phyloP scores from a whole-genome alignment of 2,113 vertebrate species.

The Protomyctophum bolini region DNA sequence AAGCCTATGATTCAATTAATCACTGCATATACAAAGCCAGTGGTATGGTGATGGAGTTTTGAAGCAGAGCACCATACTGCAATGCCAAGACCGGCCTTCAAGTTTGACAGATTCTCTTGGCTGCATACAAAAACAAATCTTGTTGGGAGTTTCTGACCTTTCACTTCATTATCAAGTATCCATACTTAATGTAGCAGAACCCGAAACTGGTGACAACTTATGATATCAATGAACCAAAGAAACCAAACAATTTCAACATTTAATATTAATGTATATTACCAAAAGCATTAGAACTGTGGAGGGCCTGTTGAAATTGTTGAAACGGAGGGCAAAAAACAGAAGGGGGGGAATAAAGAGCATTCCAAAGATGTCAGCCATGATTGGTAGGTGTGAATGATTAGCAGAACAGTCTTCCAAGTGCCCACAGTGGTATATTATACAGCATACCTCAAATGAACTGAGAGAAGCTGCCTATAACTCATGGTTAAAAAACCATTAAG shows the following conservation, averaged over 20 bases:
- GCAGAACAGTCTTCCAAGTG: slow-evolving; percentile 51
- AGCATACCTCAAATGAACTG: slow-evolving; percentile 49
- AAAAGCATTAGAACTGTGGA: slow-evolving; percentile 16
- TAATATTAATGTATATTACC: slow-evolving; percentile 23
- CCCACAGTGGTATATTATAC: slow-evolving; percentile 60
- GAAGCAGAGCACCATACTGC: neutral
- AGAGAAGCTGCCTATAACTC: slow-evolving; percentile 54
- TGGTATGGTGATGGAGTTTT: neutral
- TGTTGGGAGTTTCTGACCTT: neutral
- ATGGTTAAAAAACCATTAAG: slow-evolving; percentile 65
- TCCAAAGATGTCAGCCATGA: slow-evolving; percentile 64
- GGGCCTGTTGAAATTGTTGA: slow-evolving; percentile 53
- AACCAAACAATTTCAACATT: slow-evolving; percentile 39
- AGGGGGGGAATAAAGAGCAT: slow-evolving; percentile 52
- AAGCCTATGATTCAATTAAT: neutral
- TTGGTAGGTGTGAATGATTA: slow-evolving; percentile 73
- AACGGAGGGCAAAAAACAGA: slow-evolving; percentile 1
- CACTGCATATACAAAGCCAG: slow-evolving; percentile 8
- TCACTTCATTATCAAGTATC: neutral
- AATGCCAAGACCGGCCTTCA: neutral
- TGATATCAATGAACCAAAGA: slow-evolving; percentile 44
- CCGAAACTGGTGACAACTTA: neutral
- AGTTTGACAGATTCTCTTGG: neutral
- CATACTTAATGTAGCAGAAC: slow-evolving; percentile 8
- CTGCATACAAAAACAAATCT: neutral